Percentiles rank a stretch among this genome's conserved stretches.
Conservation (phyloP, 2,888 invertebrate genomes). For the Torymus aiolomorphi region DNA sequence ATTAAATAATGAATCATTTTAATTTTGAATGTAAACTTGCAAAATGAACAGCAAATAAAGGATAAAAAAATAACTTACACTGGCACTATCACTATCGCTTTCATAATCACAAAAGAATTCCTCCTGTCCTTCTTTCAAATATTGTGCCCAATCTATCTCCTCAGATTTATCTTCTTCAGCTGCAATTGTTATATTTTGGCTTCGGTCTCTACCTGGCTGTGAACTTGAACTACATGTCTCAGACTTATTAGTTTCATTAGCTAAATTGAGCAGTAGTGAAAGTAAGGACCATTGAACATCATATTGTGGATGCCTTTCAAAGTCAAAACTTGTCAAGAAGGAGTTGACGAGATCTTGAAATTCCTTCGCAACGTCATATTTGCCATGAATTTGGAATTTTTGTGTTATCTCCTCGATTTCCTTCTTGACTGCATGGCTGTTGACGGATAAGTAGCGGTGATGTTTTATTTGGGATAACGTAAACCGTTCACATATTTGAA, state of each 20-base stretch:
- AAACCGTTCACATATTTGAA: constrained; percentile 73
- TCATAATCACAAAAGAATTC: constrained; percentile 71
- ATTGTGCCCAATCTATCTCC: constrained; percentile 76
- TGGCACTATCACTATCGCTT: constrained; percentile 69
- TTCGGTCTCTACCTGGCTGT: constrained; percentile 61
- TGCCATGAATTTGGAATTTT: constrained; percentile 76
- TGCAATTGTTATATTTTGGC: constrained; percentile 58
- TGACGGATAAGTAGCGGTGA: constrained; percentile 75
- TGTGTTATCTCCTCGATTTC: constrained; percentile 75
- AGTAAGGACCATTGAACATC: constrained; percentile 77
- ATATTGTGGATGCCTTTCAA: constrained; percentile 72
- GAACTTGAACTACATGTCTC: constrained; percentile 63
- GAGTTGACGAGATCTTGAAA: constrained; percentile 72
- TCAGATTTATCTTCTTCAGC: constrained; percentile 71
- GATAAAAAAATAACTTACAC: constrained; percentile 7
- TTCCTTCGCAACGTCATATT: constrained; percentile 74
- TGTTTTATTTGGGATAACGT: constrained; percentile 75
- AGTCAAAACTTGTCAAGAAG: constrained; percentile 71
- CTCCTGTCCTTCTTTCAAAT: constrained; percentile 76
- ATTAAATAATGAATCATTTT: too few relatives aligned
- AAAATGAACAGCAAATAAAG: too few relatives aligned
- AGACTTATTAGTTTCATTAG: constrained; percentile 70
- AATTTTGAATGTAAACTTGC: too few relatives aligned
- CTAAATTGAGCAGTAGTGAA: constrained; percentile 75
- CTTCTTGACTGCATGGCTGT: constrained; percentile 75